Percentiles rank a stretch among this genome's conserved stretches.
Conservation (phyloP, 2,113 vertebrate species). For the Pelecanus crispus region DNA sequence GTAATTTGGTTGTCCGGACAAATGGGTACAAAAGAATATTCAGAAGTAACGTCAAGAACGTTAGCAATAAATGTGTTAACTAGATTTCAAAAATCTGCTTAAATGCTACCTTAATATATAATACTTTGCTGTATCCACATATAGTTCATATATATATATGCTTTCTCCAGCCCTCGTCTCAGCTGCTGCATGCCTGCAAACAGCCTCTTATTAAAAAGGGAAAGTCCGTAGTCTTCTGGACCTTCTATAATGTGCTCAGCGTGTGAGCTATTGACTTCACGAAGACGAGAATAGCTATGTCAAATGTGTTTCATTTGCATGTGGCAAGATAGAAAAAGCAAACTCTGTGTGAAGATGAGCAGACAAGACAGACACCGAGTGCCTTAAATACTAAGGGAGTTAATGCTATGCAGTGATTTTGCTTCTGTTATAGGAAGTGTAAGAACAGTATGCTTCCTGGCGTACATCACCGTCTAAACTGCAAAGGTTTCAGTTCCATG, state of each 20-base stretch:
- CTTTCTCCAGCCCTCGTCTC: background rate
- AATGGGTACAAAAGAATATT: background rate
- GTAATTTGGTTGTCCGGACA: background rate
- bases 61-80: background rate
- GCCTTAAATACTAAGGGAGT: conserved; percentile 46
- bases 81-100: background rate
- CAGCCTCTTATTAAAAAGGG: background rate
- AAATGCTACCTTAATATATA: background rate
- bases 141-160: background rate
- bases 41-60: background rate
- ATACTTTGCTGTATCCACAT: background rate
- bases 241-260: background rate
- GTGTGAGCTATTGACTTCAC: background rate
- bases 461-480: conserved; percentile 22
- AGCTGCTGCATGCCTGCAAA: background rate
- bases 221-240: background rate
- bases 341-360: background rate
- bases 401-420: conserved; percentile 64
- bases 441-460: conserved; percentile 57
- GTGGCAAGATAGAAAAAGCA: conserved; percentile 14
- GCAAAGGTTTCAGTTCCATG: conserved; percentile 70
- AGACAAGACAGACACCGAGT: conserved; percentile 25
- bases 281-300: background rate
- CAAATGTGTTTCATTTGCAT: conserved; percentile 9
- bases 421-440: conserved; percentile 56